Base-by-base conservation (phyloP, 2,888 invertebrate genomes). In the Stramonita haemastoma region DNA sequence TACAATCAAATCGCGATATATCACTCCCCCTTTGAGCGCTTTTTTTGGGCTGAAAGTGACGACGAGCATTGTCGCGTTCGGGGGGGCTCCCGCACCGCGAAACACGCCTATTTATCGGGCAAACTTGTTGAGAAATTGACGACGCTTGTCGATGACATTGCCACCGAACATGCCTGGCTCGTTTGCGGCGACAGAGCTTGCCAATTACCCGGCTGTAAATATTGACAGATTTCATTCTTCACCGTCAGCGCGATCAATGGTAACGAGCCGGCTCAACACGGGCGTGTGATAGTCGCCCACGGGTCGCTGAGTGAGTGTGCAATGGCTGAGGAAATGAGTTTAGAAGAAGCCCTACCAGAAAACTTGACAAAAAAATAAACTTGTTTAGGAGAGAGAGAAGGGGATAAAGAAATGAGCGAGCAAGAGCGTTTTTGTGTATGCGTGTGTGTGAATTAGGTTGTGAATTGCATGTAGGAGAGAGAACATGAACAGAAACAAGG, bases 141-240 rank as follows among this genome's bases (percentile, higher is more conserved):
- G 81, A 87, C 26, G 81, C 57, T 81, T 87, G 79, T 79, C 81
- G 32, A 57, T 57, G 46, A 17, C 87, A 56, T 19, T 87, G 57
- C 57, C 17, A 81, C 57, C 19, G 81, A 81, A 79, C 87, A 87
- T 57, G 87, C 87, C 57, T 29, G 46, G 56, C n/a, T 34, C 81
- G 87, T 79, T 79, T 56, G 79, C 46, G 34, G 1, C 34, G 32
- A 77, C 87, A 77, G 73, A 32, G 56, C 87, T 87, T 87, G 87
- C 73, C 87, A 87, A 87, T 87, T 87, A 87, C 32, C 87, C 22
- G 87, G 87, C 77, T 81, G 87, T 87, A 87, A 87, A 79, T 79
- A 87, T 87, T 87, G 87, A 87, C 87, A 81, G 70, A 56, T 87
- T 87, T 79, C 29, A 81, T 32, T 57, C 56, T 87, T 87, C 79